Evolutionary conservation across 2,113 vertebrate species (phyloP), one percentile per base, ranked within the genome.

Genomic region (Puffinus mauretanicus): DNA sequence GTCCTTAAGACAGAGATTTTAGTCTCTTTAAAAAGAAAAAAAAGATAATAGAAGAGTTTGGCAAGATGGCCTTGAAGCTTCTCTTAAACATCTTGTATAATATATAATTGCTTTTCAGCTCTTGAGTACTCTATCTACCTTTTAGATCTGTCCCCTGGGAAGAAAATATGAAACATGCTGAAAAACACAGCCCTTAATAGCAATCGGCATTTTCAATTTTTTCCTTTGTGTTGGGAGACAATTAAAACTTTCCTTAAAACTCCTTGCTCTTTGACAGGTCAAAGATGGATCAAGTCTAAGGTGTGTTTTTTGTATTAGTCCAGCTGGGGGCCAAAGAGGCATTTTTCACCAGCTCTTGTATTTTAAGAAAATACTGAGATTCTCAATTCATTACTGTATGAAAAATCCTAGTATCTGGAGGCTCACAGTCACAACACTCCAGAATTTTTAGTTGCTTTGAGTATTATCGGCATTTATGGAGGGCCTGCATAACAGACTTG

Each of bases 91-190:
- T 66, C 61, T 79, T 94, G 46, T 91, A 73, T 77, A 72, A 91
- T 38, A 94, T 25, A 52, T 61, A 95, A 94, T 87, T 93, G 78
- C 62, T 87, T 95, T 82, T 85, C 78, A 95, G 78, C 66, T 95
- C 57, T 51, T 54, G 49, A 93, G 32, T 84, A 67, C 52, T 66
- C 62, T 36, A 26, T 52, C 64, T 66, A 22, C 52, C 47, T 92
- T 90, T 83, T 55, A 90, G 29, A 71, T 78, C 13, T 42, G 62
- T 87, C 73, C 46, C 54, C 49, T 89, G 73, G 86, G 89, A 91
- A 84, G 55, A 76, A 83, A 95, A 89, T 16, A 89, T 8, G 38
- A 95, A 97, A 76, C 65, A 49, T 3, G 1, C 40, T 89, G 49
- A 94, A 95, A 87, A 0, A 16, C n/a, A 58, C 29, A 64, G 76